Evolutionary conservation across 2,888 invertebrate species (phyloP), one percentile per base, ranked within the genome.

Genomic region (Zele albiditarsus): DNA sequence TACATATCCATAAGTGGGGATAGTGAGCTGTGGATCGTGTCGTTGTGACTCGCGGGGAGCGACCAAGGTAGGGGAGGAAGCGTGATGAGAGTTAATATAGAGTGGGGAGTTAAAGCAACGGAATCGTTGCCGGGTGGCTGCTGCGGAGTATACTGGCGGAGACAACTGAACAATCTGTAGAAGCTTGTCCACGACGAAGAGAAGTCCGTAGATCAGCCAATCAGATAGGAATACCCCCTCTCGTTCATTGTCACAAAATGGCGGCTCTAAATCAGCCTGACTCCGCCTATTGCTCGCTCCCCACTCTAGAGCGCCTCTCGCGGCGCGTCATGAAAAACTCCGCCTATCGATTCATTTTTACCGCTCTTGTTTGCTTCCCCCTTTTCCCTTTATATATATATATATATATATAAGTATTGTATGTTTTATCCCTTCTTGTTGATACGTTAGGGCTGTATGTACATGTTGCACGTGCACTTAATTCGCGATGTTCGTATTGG

Each of bases 291-390:
- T 81, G 82, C 84, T 79, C 80, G 81, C 83, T 82, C 78, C 77
- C 76, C 77, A 58, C 77, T 66, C 77, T 71, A 65, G 75, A 82
- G 84, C 84, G 84, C 83, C 84, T 82, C 83, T 82, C 84, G 82
- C 83, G 84, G 84, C 83, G 82, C 85, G 81, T 82, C 83, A 79
- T 83, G 88, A 89, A 89, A 89, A 88, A 89, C 89, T 89, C 89
- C 89, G 89, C 89, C 89, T 88, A 89, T 89, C 88, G 88, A 89
- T 89, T 89, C 87, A 87, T 89, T 89, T 89, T 89, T 89, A 86
- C 84, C 84, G 84, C 85, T 85, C 86, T 84, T 85, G 82, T 85
- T 84, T 83, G 81, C 79, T 33, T 80, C 79, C 74, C 78, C 20
- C 68, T 49, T 38, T 63, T 53, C 31, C 53, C 53, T 65, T 49